phyloP scores from a whole-genome alignment of 2,113 vertebrate species.

The Nesospiza acunhae region DNA sequence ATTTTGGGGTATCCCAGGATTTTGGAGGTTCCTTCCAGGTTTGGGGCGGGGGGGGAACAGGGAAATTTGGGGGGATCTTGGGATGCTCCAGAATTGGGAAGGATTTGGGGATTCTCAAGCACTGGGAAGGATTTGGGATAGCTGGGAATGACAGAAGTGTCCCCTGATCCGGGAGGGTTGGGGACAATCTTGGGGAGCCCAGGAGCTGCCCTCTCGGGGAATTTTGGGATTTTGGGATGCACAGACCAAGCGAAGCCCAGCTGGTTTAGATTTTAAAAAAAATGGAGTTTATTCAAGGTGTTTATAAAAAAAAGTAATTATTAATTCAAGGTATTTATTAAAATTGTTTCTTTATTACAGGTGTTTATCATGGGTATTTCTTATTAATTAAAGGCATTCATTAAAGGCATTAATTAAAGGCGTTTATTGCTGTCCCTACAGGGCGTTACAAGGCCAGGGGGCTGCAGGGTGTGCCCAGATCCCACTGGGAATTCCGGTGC shows the following conservation, averaged over 20 bases:
- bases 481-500: not conserved
- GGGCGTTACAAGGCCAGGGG: not conserved
- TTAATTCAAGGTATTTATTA: not conserved
- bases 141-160: not conserved
- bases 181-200: not conserved
- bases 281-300: not conserved
- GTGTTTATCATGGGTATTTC: not conserved
- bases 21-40: not conserved
- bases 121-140: not conserved
- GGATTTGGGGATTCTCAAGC: not conserved
- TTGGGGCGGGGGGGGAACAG: accelerated
- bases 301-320: not conserved
- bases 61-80: not conserved
- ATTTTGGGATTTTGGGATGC: not conserved
- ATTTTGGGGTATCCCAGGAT: not conserved
- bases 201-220: accelerated
- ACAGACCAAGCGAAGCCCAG: not conserved
- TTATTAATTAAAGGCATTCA: not conserved
- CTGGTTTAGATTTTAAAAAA: not conserved
- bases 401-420: not conserved
- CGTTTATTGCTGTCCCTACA: not conserved
- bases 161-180: not conserved
- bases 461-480: not conserved
- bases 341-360: not conserved
- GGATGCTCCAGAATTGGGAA: not conserved